Percentiles rank a stretch among this genome's conserved stretches.
Evolutionary conservation across 2,797 vertebrate species (phyloP).

Genomic region (Phaenicophaeus curvirostris): DNA sequence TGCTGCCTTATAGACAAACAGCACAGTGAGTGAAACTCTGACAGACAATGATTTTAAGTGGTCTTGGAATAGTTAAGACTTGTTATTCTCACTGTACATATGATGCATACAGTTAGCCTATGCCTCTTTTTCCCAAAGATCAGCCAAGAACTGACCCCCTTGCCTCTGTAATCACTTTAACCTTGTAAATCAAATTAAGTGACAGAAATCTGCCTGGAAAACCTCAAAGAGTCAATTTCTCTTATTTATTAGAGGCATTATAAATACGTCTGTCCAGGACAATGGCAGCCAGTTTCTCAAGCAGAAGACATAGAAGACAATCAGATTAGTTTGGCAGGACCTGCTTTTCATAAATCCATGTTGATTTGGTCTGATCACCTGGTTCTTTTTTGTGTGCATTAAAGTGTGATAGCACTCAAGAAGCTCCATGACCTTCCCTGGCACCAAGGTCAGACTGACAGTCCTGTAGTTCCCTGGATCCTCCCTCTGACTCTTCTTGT

Average conservation of each 20-base stretch:
- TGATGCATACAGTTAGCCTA: background rate
- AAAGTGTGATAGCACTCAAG: too few relatives aligned
- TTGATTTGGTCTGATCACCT: too few relatives aligned
- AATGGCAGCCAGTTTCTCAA: too few relatives aligned
- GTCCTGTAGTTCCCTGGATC: too few relatives aligned
- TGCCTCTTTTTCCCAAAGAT: background rate
- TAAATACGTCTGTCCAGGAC: too few relatives aligned
- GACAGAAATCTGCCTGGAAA: background rate
- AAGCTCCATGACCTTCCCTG: too few relatives aligned
- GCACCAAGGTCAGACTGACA: too few relatives aligned
- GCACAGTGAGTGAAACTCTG: background rate
- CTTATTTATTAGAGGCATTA: background rate
- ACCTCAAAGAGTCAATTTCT: background rate
- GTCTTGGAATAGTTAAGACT: background rate
- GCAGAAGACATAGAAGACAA: too few relatives aligned
- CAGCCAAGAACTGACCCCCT: background rate
- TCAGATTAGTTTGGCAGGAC: too few relatives aligned
- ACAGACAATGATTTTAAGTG: background rate
- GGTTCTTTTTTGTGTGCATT: too few relatives aligned
- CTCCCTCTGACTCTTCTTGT: too few relatives aligned
- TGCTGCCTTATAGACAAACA: background rate
- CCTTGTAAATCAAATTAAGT: background rate
- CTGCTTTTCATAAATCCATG: too few relatives aligned
- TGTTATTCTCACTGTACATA: background rate
- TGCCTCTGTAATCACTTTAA: background rate